Base-by-base conservation (phyloP, 2,888 invertebrate genomes). In the Drosophila mulleri region DNA sequence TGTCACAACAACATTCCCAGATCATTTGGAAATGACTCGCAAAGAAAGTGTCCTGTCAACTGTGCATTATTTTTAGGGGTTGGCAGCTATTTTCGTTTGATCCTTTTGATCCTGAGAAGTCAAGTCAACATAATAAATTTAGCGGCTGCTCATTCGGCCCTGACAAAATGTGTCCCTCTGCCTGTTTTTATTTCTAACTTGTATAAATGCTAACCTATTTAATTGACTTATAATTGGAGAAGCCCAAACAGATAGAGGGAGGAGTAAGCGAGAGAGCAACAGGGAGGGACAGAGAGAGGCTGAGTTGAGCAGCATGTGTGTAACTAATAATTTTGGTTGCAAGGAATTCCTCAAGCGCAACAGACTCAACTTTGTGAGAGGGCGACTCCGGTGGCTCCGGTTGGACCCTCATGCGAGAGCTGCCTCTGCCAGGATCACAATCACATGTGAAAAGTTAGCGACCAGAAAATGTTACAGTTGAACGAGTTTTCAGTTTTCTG, bases 221-320 rank as follows among this genome's bases (percentile, higher is more conserved):
- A 90, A 90, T 90, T 90, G 90, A 90, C 90, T 90, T 90, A 90
- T 90, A 90, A 90, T 90, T 90, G 90, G 83, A 88, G 82, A 81
- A 67, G 67, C 78, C 70, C 80, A 83, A 67, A 78, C 53, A 35
- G 23, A 47, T n/a, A 20, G n/a, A 45, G 4, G 52, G 5, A 53
- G 47, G 41, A 41, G 16, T n/a, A 8, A 53, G 20, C 45, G 42
- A 48, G 59, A 57, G 37, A 53, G 18, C 18, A n/a, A 45, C 45
- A 20, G 18, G 20, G 45, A 53, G 39, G 26, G 9, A 39, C 39
- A 29, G 52, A 42, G 48, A 56, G 53, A 42, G 23, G 42, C 53
- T 32, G 39, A 48, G 5, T 12, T 50, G 48, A 50, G 39, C 69
- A 78, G 79, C 90, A 90, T 90, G 73, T 90, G 90, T 81, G 84